Evolutionary conservation across 2,113 vertebrate species (phyloP), one percentile per base, ranked within the genome.

Genomic region (Poeciliopsis turrubarensis): DNA sequence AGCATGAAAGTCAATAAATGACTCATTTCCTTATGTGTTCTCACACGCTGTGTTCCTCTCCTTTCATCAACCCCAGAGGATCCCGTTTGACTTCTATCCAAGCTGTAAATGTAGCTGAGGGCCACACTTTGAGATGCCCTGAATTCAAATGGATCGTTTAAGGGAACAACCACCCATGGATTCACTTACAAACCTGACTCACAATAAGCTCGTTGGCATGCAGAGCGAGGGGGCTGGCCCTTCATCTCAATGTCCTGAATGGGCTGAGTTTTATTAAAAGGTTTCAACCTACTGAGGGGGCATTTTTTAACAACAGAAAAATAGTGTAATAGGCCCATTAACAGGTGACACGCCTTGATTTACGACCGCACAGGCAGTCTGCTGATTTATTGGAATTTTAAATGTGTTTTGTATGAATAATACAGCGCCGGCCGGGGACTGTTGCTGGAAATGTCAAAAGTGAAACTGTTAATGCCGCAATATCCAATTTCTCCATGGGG

Each of bases 141-240:
- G 73, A 89, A 85, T 89, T 80, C 67, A 82, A 81, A 85, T 73
- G 77, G 69, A 39, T 79, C 81, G 78, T 86, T 84, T 74, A 74
- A 60, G 68, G 60, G 65, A 86, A 84, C 71, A 62, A 54, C 75
- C 86, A 73, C 75, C 77, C 82, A 81, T 81, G 75, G 75, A 80
- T 68, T 69, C 44, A 65, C 72, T 76, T 34, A 64, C 81, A 81
- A 79, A 77, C 65, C 75, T 77, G 90, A 83, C 78, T 85, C 74
- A 66, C 78, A 84, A 88, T 81, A 37, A 81, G 78, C 80, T 87
- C 3, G 81, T 87, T 86, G 63, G 79, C 81, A 89, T 86, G 75
- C 88, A 64, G 76, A 63, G 39, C n/a, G 72, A 66, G 31, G 73
- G 81, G 72, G 31, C 70, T 19, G 30, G 65, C 26, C 71, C 71